phyloP scores from a whole-genome alignment of 2,113 vertebrate genomes.

The Leucopsar rothschildi region DNA sequence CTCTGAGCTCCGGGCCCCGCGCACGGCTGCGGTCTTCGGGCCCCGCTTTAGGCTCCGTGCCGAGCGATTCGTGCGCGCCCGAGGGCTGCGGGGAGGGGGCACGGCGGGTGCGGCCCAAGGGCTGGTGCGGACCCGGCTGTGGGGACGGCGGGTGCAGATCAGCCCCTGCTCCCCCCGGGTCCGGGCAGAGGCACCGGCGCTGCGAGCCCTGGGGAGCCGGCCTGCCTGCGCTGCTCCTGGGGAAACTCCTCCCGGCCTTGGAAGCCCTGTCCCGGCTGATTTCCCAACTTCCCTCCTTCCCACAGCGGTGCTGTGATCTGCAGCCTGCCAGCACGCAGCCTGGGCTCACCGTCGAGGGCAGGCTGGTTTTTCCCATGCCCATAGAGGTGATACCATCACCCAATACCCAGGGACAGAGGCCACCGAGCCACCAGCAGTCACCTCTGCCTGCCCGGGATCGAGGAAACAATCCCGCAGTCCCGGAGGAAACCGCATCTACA shows the following conservation, averaged over 20 bases:
- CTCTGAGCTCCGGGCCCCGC: too few species aligned
- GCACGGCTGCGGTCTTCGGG: too few species aligned
- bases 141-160: accelerated
- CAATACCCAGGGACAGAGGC: not conserved
- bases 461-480: accelerated
- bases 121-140: accelerated
- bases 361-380: accelerated
- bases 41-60: not conserved
- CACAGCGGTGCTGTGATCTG: accelerated
- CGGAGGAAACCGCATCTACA: accelerated
- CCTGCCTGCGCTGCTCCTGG: not conserved
- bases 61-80: too few species aligned
- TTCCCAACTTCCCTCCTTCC: not conserved
- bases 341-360: accelerated
- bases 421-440: accelerated
- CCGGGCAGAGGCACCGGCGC: accelerated
- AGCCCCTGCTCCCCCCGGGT: accelerated
- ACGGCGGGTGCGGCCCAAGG: accelerated
- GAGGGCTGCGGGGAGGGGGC: not conserved
- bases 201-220: not conserved
- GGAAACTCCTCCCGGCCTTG: not conserved
- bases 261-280: not conserved
- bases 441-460: not conserved
- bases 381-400: accelerated
- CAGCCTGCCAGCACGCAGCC: not conserved